phyloP scores from a whole-genome alignment of 2,797 vertebrate species.

The Danio albolineatus region DNA sequence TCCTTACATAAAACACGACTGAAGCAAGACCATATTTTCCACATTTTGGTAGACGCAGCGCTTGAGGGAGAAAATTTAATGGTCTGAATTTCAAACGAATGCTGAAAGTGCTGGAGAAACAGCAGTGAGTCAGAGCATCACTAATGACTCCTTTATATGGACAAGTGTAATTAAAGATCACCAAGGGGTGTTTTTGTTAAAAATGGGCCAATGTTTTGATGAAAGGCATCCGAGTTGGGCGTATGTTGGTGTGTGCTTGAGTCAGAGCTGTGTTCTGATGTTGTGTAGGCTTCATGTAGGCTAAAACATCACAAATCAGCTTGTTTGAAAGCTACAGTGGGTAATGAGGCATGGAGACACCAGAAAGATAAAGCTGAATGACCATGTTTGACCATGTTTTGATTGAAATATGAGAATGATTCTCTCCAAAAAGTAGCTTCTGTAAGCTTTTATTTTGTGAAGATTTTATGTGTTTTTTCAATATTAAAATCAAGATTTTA shows the following conservation, averaged over 20 bases:
- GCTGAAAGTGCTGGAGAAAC: neutral
- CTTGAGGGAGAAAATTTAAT: conserved; percentile 10
- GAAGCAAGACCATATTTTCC: neutral
- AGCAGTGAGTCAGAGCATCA: conserved; percentile 12
- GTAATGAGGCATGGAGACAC: neutral
- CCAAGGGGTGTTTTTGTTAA: neutral
- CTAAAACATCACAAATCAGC: neutral
- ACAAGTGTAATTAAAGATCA: neutral
- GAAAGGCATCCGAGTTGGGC: neutral
- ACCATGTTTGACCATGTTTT: no score
- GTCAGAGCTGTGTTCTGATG: neutral
- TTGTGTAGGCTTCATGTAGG: neutral
- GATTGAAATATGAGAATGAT: no score
- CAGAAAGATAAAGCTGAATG: no score
- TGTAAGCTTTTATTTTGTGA: no score
- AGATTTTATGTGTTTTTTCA: no score
- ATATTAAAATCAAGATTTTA: neutral
- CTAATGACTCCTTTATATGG: conserved; percentile 31
- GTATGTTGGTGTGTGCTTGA: neutral
- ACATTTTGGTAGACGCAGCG: neutral
- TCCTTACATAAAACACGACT: no score
- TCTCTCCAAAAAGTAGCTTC: no score
- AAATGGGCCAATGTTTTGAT: neutral
- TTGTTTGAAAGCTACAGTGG: neutral
- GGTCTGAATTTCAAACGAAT: conserved; percentile 19